Percentiles rank a stretch among this genome's conserved stretches.
Conservation (phyloP, 2,113 vertebrate species). For the Hyaena hyaena region DNA sequence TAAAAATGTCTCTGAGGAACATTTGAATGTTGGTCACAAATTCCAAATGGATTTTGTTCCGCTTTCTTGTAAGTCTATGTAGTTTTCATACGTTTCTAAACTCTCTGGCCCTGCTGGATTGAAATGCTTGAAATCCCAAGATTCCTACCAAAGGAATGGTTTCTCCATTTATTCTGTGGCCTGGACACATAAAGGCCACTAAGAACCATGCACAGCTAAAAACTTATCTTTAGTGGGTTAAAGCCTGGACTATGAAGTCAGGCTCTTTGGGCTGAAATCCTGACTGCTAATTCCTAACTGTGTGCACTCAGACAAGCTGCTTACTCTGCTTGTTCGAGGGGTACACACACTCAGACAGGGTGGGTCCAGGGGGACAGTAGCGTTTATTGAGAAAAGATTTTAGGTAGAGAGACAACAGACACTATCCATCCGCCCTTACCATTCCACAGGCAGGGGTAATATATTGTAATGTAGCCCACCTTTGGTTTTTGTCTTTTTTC, state of each 20-base stretch:
- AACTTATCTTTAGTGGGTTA: background rate
- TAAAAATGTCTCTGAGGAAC: slow-evolving; percentile 67
- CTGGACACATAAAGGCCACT: slow-evolving; percentile 11
- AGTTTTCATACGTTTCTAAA: slow-evolving; percentile 61
- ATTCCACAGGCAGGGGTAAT: background rate
- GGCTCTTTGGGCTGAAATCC: background rate
- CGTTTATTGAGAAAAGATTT: background rate
- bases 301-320: background rate
- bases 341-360: no score
- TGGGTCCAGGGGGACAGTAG: background rate
- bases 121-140: slow-evolving; percentile 68
- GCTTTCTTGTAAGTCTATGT: slow-evolving; percentile 67
- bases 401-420: background rate
- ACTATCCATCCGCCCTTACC: background rate
- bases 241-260: slow-evolving; percentile 2
- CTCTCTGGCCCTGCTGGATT: background rate
- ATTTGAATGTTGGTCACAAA: slow-evolving; percentile 65
- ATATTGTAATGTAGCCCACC: background rate
- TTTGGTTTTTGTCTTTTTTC: background rate
- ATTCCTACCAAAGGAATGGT: slow-evolving; percentile 52
- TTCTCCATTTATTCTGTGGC: slow-evolving; percentile 62
- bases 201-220: slow-evolving; percentile 37
- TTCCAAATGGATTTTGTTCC: slow-evolving; percentile 65
- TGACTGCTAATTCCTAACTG: background rate
- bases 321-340: background rate